phyloP scores from a whole-genome alignment of 2,888 invertebrate genomes.

The Dendrolimus pini region DNA sequence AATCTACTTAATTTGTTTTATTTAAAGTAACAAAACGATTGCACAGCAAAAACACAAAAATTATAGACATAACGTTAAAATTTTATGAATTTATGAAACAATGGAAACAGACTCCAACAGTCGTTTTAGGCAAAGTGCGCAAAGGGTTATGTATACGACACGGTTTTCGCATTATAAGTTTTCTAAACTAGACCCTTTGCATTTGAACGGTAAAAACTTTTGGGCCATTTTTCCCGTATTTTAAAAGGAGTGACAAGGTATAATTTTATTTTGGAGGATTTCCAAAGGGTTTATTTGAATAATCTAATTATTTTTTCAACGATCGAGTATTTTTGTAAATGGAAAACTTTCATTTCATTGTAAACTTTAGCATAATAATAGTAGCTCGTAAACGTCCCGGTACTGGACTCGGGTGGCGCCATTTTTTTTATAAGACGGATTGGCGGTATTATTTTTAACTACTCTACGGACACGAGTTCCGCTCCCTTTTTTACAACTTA shows the following conservation, averaged over 20 bases:
- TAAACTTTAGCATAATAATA: no score
- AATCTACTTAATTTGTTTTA: no score
- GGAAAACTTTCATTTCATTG: no score
- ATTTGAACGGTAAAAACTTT: background rate
- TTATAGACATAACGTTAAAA: background rate
- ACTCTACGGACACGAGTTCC: no score
- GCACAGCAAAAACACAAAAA: no score
- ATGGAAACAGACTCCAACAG: background rate
- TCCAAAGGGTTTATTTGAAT: background rate
- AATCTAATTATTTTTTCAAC: background rate
- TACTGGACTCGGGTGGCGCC: no score
- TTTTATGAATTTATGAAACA: background rate
- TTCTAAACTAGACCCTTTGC: conserved; percentile 7
- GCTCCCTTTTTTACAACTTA: no score
- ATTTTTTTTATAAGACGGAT: no score
- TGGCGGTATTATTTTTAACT: no score
- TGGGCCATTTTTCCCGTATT: background rate
- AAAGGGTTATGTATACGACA: conserved; percentile 8
- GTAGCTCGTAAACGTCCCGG: no score
- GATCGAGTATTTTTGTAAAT: background rate
- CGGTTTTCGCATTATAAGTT: conserved; percentile 22
- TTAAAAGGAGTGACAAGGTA: background rate
- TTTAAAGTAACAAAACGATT: no score
- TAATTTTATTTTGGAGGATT: background rate
- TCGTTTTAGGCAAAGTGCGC: background rate